These are phyloP conservation scores for Menidia beryllina DNA, from an alignment of 2,113 vertebrate genomes.

Conservation along the genomic window DNA sequence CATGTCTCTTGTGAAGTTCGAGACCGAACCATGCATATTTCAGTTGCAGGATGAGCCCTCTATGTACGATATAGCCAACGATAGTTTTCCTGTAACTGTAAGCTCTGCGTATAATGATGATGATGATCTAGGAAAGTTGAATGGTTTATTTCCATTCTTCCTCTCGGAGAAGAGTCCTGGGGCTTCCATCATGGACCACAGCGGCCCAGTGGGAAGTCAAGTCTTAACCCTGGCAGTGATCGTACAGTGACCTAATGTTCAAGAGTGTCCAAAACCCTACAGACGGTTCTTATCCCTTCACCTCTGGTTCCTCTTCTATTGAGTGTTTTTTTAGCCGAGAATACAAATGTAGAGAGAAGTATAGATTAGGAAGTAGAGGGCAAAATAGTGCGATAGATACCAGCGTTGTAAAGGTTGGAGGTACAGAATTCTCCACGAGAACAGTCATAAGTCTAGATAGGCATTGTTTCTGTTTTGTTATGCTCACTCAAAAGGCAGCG, in stretches of 20 bases:
- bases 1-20: too few relatives aligned
- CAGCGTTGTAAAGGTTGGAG: too few relatives aligned
- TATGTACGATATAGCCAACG: too few relatives aligned
- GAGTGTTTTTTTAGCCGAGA: conserved; percentile 11
- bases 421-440: background rate
- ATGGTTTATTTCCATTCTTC: background rate
- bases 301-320: conserved; percentile 3
- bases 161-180: too few relatives aligned
- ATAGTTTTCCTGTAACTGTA: background rate
- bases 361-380: conserved; percentile 1
- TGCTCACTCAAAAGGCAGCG: background rate
- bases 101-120: background rate
- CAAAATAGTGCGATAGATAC: too few relatives aligned
- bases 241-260: conserved; percentile 14
- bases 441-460: background rate
- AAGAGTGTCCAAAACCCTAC: conserved; percentile 14
- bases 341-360: background rate
- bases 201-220: conserved; percentile 36
- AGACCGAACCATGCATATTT: too few relatives aligned
- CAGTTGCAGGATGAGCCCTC: too few relatives aligned
- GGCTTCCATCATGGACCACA: background rate
- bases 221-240: background rate
- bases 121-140: background rate
- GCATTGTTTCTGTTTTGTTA: background rate
- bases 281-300: conserved; percentile 15